A percentile compares a stretch with the other conserved stretches of the same genome.
Evolutionary conservation across 1,140 invertebrate genomes (phyloP).

Genomic region (Drosophila hydei): DNA sequence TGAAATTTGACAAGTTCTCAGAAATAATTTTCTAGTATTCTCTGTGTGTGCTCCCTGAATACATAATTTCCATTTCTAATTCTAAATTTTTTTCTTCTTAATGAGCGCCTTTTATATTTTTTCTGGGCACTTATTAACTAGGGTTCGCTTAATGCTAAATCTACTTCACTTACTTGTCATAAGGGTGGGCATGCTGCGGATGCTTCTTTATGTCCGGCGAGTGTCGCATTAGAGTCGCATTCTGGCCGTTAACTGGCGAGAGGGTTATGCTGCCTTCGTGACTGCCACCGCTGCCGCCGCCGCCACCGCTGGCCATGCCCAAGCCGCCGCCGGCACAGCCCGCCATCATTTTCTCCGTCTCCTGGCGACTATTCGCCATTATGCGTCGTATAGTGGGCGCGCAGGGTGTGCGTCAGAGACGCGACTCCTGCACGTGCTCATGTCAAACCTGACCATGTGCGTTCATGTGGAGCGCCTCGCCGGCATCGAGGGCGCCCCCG

Average conservation of each 20-base stretch:
- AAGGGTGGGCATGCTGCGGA: slow-evolving; percentile 57
- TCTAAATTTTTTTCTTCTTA: neutral
- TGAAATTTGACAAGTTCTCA: slow-evolving; percentile 4
- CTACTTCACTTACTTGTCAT: slow-evolving; percentile 71
- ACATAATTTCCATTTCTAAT: slow-evolving; percentile 15
- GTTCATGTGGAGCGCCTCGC: slow-evolving; percentile 88
- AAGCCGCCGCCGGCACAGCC: slow-evolving; percentile 44
- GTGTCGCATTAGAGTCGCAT: slow-evolving; percentile 76
- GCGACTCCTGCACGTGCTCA: slow-evolving; percentile 83
- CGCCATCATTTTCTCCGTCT: slow-evolving; percentile 81
- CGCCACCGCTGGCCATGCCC: slow-evolving; percentile 37
- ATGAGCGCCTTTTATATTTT: slow-evolving; percentile 10
- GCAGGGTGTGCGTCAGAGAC: slow-evolving; percentile 83
- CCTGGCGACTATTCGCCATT: slow-evolving; percentile 83
- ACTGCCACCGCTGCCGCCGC: slow-evolving; percentile 29
- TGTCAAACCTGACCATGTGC: slow-evolving; percentile 85
- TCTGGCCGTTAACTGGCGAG: slow-evolving; percentile 69
- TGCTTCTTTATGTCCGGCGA: slow-evolving; percentile 75
- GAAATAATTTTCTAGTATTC: slow-evolving; percentile 6
- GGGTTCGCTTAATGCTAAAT: slow-evolving; percentile 44
- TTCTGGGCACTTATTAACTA: slow-evolving; percentile 48
- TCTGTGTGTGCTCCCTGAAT: slow-evolving; percentile 1
- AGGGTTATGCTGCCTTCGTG: slow-evolving; percentile 64
- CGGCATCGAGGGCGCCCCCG: slow-evolving; percentile 87
- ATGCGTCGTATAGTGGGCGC: slow-evolving; percentile 82